These are phyloP conservation scores for Cryptoblepharus egeriae DNA, from an alignment of 2,797 vertebrate genomes.

Conservation along the genomic window DNA sequence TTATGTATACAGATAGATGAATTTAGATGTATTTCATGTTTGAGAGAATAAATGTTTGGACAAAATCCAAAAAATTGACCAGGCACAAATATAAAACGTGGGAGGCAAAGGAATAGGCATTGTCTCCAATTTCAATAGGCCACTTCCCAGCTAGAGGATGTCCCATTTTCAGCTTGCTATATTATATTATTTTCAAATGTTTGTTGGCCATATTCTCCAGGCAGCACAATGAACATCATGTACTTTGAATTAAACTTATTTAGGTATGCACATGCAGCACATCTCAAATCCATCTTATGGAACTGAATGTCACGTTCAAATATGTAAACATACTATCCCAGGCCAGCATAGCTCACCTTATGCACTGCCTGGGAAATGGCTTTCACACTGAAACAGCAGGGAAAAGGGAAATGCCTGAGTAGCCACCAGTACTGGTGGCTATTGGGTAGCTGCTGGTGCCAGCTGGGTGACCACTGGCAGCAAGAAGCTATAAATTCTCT, in stretches of 20 bases:
- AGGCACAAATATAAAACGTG: accelerated
- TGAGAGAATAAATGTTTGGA: accelerated
- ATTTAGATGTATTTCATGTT: background rate
- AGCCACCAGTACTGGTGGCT: too few species aligned
- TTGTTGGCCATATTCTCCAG: background rate
- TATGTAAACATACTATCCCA: background rate
- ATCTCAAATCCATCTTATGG: accelerated
- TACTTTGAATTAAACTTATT: background rate
- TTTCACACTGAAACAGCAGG: too few species aligned
- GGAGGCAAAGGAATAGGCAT: background rate
- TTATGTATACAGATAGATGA: slow-evolving; percentile 33
- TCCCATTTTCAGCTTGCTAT: background rate
- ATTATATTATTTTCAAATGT: accelerated
- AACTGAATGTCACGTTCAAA: background rate
- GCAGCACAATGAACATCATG: accelerated
- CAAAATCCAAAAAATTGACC: background rate
- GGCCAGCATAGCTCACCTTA: too few species aligned
- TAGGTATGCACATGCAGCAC: too few species aligned
- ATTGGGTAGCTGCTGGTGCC: too few species aligned
- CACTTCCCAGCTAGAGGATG: background rate
- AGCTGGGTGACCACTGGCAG: too few species aligned
- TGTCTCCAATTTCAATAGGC: background rate
- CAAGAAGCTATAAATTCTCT: too few species aligned
- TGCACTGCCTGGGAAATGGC: too few species aligned
- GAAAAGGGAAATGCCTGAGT: too few species aligned